phyloP scores from a whole-genome alignment of 2,113 vertebrate genomes.

The Oreochromis niloticus region DNA sequence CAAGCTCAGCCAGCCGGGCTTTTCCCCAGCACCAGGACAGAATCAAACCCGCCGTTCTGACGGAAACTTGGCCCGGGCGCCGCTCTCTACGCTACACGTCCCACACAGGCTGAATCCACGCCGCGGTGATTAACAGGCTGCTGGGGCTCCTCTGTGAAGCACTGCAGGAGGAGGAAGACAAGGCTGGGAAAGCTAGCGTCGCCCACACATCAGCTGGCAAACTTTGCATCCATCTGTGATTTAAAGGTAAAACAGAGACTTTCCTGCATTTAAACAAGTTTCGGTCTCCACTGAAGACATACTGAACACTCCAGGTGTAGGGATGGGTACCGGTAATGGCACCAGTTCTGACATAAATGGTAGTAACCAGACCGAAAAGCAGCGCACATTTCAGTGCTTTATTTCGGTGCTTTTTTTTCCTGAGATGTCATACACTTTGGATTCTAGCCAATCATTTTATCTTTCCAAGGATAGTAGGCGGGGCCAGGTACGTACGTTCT shows the following conservation, averaged over 20 bases:
- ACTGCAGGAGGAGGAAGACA: neutral
- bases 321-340: too few species aligned
- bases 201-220: rapidly evolving
- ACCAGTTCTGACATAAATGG: too few species aligned
- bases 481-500: too few species aligned
- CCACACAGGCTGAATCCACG: neutral
- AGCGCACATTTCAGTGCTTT: too few species aligned
- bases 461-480: too few species aligned
- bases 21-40: neutral
- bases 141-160: neutral
- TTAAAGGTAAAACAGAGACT: neutral
- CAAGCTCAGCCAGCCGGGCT: neutral
- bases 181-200: neutral
- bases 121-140: neutral
- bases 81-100: neutral
- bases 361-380: too few species aligned
- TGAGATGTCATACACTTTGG: too few species aligned
- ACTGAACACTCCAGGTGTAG: rapidly evolving
- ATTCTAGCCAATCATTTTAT: too few species aligned
- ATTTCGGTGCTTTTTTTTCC: too few species aligned
- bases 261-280: neutral
- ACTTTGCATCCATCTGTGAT: neutral
- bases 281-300: neutral
- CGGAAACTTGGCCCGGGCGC: neutral
- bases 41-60: neutral